Evolutionary conservation across 2,888 invertebrate genomes (phyloP), one percentile per base, ranked within the genome.

Genomic region (Periphyllus acericola): DNA sequence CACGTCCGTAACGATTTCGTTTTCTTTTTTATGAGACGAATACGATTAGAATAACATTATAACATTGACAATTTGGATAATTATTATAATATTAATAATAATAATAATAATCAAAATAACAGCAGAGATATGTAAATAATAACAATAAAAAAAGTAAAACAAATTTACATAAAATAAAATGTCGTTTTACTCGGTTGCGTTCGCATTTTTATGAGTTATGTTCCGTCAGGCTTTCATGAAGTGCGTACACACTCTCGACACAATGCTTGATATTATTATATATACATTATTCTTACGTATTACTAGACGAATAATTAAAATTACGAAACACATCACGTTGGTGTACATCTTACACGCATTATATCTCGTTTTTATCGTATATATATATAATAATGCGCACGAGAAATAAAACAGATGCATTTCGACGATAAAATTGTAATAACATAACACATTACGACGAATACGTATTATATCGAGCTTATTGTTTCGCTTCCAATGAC

Each of bases 101-200:
- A n/a, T n/a, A n/a, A n/a, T n/a, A n/a, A n/a, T n/a, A n/a, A n/a
- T n/a, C n/a, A n/a, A n/a, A 14, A 46, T 46, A 9, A 9, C 14
- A 14, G 14, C 46, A 11, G 14, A 46, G 14, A 46, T 46, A 46
- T 46, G 1, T 46, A 46, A 46, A 46, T 46, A 14, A 46, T 8
- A 46, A 46, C 40, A 40, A 8, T 8, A 40, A 40, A 46, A 46
- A 46, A 46, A 46, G 46, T 46, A 46, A 46, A n/a, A 66, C 66
- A 11, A n/a, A 66, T n/a, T n/a, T 66, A 66, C n/a, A 66, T 66
- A 29, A 66, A n/a, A 66, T 11, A 9, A 66, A 1, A 66, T 2
- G 52, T 72, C 71, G 46, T 82, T 82, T 82, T 72, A 83, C 52
- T 52, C 17, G 34, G 52, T 52, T 72, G 71, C 71, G 52, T 82